Base-by-base conservation (phyloP, 2,888 invertebrate species). In the Apantesis nais region DNA sequence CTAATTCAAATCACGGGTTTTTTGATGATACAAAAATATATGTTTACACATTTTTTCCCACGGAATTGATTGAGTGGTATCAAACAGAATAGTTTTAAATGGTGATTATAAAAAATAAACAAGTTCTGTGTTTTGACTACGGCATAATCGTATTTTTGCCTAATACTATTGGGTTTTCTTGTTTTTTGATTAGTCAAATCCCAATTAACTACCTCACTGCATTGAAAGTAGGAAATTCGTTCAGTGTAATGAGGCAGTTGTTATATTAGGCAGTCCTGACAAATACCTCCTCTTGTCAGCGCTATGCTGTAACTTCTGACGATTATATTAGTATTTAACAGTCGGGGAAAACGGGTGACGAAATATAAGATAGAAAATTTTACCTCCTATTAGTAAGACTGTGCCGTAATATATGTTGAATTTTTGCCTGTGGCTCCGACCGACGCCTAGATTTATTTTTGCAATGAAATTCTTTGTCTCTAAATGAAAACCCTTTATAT, bases 291-390 rank as follows among this genome's bases (percentile, higher is more conserved):
- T 44, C 31, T 67, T 67, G 61, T 62, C 8, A 62, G n/a, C 14
- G 25, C n/a, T 22, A n/a, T 31, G 64, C 44, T 68, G 64, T 60
- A 44, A 68, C 14, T 55, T 52, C 29, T 29, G 25, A n/a, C 8
- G 19, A 37, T 37, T 3, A n/a, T 7, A 41, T 22, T 3, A 22
- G 22, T n/a, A 62, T 11, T 34, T 11, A 39, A 19, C 48, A 37
- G 3, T 12, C 11, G 29, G 62, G 52, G 48, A 62, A 62, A 68
- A 68, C 55, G 25, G 22, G 29, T 44, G 11, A 68, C 14, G 52
- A 62, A 55, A 68, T 39, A 5, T 16, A 14, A 0, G 0, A 11
- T 12, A 48, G 9, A 67, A 67, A 61, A 52, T 60, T 7, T 67
- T 25, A 12, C n/a, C 16, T 61, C n/a, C 2, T 61, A 41, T 31